Evolutionary conservation across 2,888 invertebrate genomes (phyloP), one percentile per base, ranked within the genome.

Genomic region (Creontiades dilutus): DNA sequence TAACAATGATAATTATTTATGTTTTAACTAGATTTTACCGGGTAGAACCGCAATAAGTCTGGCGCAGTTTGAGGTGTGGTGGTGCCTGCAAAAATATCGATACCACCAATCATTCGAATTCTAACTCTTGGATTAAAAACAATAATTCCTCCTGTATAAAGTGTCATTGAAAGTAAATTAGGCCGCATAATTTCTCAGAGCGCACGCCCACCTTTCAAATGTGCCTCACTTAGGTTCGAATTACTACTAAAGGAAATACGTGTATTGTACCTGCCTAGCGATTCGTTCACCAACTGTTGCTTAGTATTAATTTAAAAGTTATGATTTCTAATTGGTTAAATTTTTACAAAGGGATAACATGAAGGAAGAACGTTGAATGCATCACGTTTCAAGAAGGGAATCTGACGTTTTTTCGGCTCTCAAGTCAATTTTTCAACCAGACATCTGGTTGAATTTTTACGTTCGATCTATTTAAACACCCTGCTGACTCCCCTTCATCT

Each of bases 261-360:
- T 47, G 19, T 47, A 81, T 46, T 46, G 81, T 81, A 81, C 81
- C 81, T 81, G 81, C 81, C 81, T 46, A 81, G 81, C 81, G 19
- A 81, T 82, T 68, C 23, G 61, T 61, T 61, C 9, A 80, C 19
- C 23, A 46, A 37, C 19, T 82, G n/a, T 52, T 52, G 47, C 47
- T 3, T 11, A 46, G 80, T 14, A 19, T 14, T 68, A 23, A 68
- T 27, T 19, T 61, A 61, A 19, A 61, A 61, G 9, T 61, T 61
- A 19, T 16, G 2, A 19, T 19, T 19, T 61, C 19, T 61, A 3
- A 61, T 61, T 19, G 61, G 9, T 61, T 61, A n/a, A n/a, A 1
- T 61, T 19, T 27, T 9, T 68, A 14, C 68, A 16, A 57, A 57
- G 68, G 68, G 27, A 68, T 68, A 68, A 68, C 5, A 27, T 68